Evolutionary conservation across 2,113 vertebrate genomes (phyloP), one percentile per base, ranked within the genome.

Genomic region (Sorex araneus): DNA sequence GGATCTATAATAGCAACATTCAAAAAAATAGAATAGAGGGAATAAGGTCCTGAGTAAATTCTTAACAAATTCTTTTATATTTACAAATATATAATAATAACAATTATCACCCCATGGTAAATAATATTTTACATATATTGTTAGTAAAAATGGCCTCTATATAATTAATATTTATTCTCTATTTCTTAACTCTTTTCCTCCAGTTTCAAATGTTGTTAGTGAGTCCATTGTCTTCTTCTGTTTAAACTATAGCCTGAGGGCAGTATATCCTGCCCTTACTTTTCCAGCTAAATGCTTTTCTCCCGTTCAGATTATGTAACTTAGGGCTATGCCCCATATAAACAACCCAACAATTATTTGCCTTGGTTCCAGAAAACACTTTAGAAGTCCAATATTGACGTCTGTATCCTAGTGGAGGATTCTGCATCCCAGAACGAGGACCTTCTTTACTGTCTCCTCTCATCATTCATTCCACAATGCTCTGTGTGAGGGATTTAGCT

Each of bases 121-220:
- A 71, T 70, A 81, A 50, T 47, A 54, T 54, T 84, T 67, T 81
- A 89, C 81, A 54, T 19, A 91, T 50, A 87, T 90, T 90, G 71
- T 87, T 43, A 78, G 47, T 27, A 70, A 60, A n/a, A 70, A 81
- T 3, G n/a, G n/a, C 15, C 40, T 89, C 50, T n/a, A 28, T 28
- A 16, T 12, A 57, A 54, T 81, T 77, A 28, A 40, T 81, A 64
- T 93, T 82, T 11, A 79, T 82, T 81, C 32, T 30, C 23, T 50
- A 32, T 19, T 30, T 67, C 57, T 80, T 77, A 50, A 28, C 64
- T 92, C 28, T 11, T 76, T 87, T 34, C 50, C 57, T 87, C 43
- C 21, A 69, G 34, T 73, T 94, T 76, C 76, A 86, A 75, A 91
- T 63, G 2, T 36, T 74, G 23, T 18, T 12, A 54, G 27, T 77